These are phyloP conservation scores for Pygoscelis antarcticus DNA, from an alignment of 2,113 vertebrate species.

Conservation along the genomic window DNA sequence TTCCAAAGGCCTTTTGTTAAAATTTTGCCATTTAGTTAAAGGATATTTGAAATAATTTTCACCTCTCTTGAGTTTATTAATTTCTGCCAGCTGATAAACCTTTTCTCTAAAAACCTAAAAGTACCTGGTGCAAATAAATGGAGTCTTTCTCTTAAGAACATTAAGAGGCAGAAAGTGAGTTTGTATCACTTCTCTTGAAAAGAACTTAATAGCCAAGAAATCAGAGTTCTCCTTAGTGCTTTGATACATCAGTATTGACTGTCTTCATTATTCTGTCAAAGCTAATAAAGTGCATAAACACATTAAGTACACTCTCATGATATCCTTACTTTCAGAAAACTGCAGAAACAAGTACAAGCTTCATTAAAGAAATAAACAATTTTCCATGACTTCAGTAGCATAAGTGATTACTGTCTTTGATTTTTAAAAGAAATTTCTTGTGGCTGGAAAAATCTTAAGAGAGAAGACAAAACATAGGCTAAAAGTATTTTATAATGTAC, in stretches of 20 bases:
- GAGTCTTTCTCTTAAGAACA: neutral
- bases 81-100: neutral
- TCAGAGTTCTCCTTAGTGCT: neutral
- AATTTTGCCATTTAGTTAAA: neutral
- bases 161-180: neutral
- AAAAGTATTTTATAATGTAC: slow-evolving; percentile 37
- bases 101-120: neutral
- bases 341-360: neutral
- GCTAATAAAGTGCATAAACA: neutral
- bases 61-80: neutral
- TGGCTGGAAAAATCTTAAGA: neutral
- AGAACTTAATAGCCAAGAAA: neutral
- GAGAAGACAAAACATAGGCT: neutral
- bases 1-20: neutral
- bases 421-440: neutral
- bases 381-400: neutral
- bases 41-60: neutral
- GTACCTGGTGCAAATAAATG: neutral
- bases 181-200: neutral
- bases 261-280: neutral
- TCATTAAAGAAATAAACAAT: neutral
- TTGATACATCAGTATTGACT: neutral
- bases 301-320: neutral
- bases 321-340: neutral
- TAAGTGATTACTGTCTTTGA: neutral